Evolutionary conservation across 2,888 invertebrate genomes (phyloP).

Genomic region (Iselma pallidipennis): DNA sequence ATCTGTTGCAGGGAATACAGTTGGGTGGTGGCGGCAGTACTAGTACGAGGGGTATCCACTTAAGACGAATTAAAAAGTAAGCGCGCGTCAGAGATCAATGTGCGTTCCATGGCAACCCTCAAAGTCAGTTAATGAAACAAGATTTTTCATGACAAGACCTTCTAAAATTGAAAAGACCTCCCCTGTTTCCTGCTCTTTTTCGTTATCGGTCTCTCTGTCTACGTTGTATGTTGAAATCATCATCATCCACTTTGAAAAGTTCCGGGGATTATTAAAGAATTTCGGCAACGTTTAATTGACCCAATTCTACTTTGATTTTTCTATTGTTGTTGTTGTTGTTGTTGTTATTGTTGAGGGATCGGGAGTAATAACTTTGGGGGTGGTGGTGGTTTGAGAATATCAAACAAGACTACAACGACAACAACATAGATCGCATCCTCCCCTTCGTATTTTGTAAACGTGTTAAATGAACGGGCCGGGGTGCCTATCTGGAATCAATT

Average conservation of each 20-base stretch:
- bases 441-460: constrained; percentile 37
- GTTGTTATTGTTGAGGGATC: too few relatives aligned
- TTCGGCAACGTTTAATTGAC: neutral
- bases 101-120: constrained; percentile 45
- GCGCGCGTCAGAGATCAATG: constrained; percentile 38
- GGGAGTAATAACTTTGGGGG: neutral
- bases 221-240: too few relatives aligned
- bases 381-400: neutral
- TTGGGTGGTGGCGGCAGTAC: neutral
- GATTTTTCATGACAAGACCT: constrained; percentile 54
- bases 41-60: too few relatives aligned
- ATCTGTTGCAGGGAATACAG: too few relatives aligned
- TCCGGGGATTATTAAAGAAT: too few relatives aligned
- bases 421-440: constrained; percentile 7
- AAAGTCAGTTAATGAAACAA: constrained; percentile 57
- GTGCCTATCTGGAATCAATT: constrained; percentile 56
- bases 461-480: constrained; percentile 53
- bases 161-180: neutral
- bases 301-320: neutral
- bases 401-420: neutral
- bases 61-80: constrained; percentile 38
- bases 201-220: too few relatives aligned
- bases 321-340: too few relatives aligned
- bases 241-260: too few relatives aligned
- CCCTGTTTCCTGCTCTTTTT: too few relatives aligned